Evolutionary conservation across 2,113 vertebrate species (phyloP), one percentile per base, ranked within the genome.

Genomic region (Mus spicilegus): DNA sequence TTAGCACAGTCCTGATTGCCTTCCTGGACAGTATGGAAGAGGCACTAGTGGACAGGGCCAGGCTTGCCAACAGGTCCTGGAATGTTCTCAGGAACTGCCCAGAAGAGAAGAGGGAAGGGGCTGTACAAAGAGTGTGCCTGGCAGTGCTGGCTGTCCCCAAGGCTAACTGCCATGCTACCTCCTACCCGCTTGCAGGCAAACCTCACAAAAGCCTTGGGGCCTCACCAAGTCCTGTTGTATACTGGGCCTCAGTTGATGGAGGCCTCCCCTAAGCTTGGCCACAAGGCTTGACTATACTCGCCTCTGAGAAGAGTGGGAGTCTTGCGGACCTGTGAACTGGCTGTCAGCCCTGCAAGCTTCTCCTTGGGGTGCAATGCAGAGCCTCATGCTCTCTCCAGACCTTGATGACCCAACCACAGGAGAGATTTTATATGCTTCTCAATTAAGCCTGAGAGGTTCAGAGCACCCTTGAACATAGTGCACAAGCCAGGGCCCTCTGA

Each of bases 321-420:
- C 54, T 17, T 12, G 30, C 2, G 5, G 11, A 13, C 4, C 39
- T 3, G 7, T 42, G n/a, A 58, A 11, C 77, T 19, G 7, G n/a
- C 14, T 6, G 56, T 36, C 17, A 1, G 24, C 36, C 17, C 30
- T 58, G 69, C 81, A 54, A 89, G 56, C 17, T 13, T 69, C 14
- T 95, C 87, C 89, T n/a, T 46, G 65, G 42, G 67, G 9, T 3
- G 70, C 46, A 51, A 36, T 70, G 78, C 93, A 88, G 86, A 72
- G 46, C n/a, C 51, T n/a, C 13, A 76, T 75, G n/a, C 39, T 42
- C 81, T 11, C 9, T 24, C 75, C 51, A 63, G 89, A 36, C 65
- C 86, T 39, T 6, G 0, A 16, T 7, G 39, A 67, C 76, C 67
- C 42, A 75, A 88, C 17, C 84, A 67, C 39, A 49, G 28, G 26